phyloP scores from a whole-genome alignment of 2,797 vertebrate genomes.

The Sorex maritimensis region DNA sequence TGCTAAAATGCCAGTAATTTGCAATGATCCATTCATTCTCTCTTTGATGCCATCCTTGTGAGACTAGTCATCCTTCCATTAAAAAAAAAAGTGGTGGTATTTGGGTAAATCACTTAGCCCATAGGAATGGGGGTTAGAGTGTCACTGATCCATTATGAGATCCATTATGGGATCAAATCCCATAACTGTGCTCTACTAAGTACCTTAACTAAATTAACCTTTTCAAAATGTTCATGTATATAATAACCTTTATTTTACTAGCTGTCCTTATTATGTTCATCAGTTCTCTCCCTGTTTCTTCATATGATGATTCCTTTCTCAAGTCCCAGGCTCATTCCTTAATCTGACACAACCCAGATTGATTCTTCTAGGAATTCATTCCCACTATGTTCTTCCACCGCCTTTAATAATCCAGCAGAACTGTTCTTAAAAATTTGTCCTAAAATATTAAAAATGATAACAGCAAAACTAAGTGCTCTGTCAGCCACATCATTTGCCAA shows the following conservation, averaged over 20 bases:
- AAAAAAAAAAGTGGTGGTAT: background rate
- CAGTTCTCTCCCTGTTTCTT: background rate
- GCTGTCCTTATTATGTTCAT: background rate
- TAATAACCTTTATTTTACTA: background rate
- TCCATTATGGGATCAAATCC: background rate
- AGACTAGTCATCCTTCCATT: background rate
- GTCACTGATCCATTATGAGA: background rate
- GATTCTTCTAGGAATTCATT: background rate
- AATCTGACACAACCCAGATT: background rate
- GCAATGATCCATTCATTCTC: background rate
- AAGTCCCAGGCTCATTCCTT: background rate
- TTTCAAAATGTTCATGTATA: constrained; percentile 38
- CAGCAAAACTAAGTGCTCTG: background rate
- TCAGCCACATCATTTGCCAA: background rate
- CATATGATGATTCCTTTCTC: background rate
- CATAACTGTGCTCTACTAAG: background rate
- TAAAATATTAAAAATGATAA: background rate
- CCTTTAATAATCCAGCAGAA: constrained; percentile 15
- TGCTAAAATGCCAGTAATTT: background rate
- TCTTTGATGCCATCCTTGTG: background rate
- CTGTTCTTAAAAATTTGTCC: background rate
- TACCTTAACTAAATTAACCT: background rate
- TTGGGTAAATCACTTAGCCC: background rate
- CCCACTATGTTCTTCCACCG: background rate
- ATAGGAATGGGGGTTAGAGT: constrained; percentile 1